Base-by-base conservation (phyloP, 2,113 vertebrate genomes). In the Alethe diademata region DNA sequence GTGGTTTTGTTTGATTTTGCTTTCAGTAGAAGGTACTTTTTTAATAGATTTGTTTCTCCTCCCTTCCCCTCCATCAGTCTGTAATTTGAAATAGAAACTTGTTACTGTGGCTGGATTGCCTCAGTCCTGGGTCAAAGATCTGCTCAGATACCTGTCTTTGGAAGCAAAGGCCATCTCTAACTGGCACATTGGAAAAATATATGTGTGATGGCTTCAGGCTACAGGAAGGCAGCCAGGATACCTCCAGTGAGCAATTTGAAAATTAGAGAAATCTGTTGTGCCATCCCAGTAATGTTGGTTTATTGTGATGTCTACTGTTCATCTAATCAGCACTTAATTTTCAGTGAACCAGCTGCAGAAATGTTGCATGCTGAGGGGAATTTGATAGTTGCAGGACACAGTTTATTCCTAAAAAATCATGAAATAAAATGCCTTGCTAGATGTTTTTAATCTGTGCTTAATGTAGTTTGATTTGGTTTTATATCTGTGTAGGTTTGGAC, bases 401-500 rank as follows among this genome's bases (percentile, higher is more conserved):
- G 31, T 65, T 80, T 40, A 76, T 72, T 60, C 36, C n/a, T 51
- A 28, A 71, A 90, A 25, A 25, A 45, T 13, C 2, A 35, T n/a
- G 18, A 60, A 54, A 40, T 70, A 9, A 53, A 87, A 36, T 26
- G 8, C 7, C 8, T 36, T 17, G 25, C 2, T 67, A 42, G 29
- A 3, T 20, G n/a, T 38, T 78, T 78, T 64, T 36, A 7, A 35
- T 29, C 16, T 38, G 4, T 26, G 2, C 18, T 72, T 71, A 51
- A 19, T 38, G 11, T 18, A 19, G 28, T 43, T 65, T 48, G 20
- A 23, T 86, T 76, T 78, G 50, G 19, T 7, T 33, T 33, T 35
- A 14, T 28, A 78, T 6, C 47, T 76, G 29, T 57, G 14, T 50
- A 50, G 48, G 74, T 98, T 99, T 91, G 98, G 98, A 50, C 98